Percentiles rank a stretch among this genome's conserved stretches.
Conservation (phyloP, 2,113 vertebrate species). For the Plectropomus leopardus region DNA sequence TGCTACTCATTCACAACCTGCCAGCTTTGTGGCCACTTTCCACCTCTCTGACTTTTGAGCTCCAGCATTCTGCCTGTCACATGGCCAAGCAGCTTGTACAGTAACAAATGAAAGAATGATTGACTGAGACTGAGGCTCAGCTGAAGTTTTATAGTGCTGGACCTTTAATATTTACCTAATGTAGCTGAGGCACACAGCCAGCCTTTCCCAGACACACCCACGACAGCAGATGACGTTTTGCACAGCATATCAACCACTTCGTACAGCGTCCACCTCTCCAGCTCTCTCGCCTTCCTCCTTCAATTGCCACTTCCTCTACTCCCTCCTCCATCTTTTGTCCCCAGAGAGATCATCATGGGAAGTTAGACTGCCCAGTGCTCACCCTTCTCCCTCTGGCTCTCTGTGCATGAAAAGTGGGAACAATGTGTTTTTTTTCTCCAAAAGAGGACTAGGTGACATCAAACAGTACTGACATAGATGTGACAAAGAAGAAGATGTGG, state of each 20-base stretch:
- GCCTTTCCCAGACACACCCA: conserved; percentile 8
- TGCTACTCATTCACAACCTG: not conserved
- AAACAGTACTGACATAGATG: not conserved
- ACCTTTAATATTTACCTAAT: not conserved
- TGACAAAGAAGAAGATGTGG: not conserved
- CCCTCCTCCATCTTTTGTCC: conserved; percentile 5
- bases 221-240: conserved; percentile 5
- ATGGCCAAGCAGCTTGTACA: not conserved
- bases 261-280: not conserved
- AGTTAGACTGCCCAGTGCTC: conserved; percentile 20
- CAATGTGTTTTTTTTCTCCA: not conserved
- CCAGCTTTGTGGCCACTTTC: not conserved
- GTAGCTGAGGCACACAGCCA: not conserved
- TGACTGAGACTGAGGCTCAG: not conserved
- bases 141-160: no score
- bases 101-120: conserved; percentile 23
- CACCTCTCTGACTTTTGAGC: not conserved
- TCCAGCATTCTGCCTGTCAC: not conserved
- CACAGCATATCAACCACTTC: conserved; percentile 1
- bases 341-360: conserved; percentile 14
- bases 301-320: conserved; percentile 25
- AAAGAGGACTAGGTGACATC: not conserved
- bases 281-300: conserved; percentile 30
- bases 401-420: conserved; percentile 1
- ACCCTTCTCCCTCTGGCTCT: not conserved